Conservation (phyloP, 2,797 vertebrate species). For the Thripadectes ignobilis region DNA sequence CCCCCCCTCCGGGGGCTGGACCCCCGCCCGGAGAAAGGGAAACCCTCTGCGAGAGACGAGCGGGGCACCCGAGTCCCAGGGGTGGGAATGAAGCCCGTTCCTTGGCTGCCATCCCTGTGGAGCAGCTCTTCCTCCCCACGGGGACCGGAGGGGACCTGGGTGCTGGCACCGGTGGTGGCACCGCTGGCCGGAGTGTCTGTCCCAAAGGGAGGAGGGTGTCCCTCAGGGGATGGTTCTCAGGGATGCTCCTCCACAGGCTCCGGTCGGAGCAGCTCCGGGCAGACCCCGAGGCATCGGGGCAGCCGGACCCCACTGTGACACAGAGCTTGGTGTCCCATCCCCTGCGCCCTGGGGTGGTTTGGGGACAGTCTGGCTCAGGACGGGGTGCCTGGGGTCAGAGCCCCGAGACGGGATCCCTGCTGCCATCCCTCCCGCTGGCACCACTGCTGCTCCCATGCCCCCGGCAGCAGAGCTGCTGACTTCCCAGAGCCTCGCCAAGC, state of each 20-base stretch:
- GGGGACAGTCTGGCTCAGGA: not conserved
- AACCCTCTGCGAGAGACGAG: not conserved
- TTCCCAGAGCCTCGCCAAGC: not conserved
- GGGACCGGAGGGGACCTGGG: not conserved
- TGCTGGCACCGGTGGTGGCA: not conserved
- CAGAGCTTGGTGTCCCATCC: not conserved
- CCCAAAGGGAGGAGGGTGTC: fast-evolving
- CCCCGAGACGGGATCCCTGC: not conserved
- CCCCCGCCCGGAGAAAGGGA: not conserved
- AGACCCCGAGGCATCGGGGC: fast-evolving
- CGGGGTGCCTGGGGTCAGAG: not conserved
- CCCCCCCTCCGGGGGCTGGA: not conserved
- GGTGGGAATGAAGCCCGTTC: not conserved
- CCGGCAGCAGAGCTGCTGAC: not conserved
- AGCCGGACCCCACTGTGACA: not conserved
- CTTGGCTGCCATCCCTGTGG: not conserved
- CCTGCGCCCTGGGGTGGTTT: not conserved
- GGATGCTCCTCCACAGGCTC: not conserved
- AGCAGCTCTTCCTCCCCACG: not conserved
- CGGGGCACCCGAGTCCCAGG: not conserved
- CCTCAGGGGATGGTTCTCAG: not conserved
- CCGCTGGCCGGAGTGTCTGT: fast-evolving
- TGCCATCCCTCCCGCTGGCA: not conserved
- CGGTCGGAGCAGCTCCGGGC: not conserved
- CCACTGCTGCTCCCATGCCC: not conserved